A percentile compares a stretch with the other conserved stretches of the same genome.
Conservation (phyloP, 2,797 vertebrate species). For the Falco columbarius region DNA sequence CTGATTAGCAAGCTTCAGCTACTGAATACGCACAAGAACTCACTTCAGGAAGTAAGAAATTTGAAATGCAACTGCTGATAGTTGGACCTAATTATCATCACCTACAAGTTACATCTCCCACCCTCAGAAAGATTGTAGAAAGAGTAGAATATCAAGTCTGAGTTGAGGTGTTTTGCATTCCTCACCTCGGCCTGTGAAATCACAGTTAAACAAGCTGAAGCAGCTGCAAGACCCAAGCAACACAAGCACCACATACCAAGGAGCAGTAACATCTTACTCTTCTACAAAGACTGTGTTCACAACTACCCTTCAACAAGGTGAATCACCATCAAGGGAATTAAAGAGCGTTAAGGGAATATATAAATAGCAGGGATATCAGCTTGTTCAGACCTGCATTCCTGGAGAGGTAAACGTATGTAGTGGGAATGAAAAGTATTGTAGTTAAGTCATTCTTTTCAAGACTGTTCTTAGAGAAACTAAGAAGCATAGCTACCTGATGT, state of each 20-base stretch:
- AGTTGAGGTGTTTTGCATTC: not conserved
- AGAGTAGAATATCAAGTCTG: not conserved
- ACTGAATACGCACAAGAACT: not conserved
- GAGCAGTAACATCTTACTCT: not conserved
- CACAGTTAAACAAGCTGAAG: not conserved
- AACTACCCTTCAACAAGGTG: not conserved
- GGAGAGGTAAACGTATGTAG: not conserved
- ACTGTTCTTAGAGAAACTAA: not conserved
- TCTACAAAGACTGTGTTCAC: not conserved
- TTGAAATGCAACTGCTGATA: not conserved
- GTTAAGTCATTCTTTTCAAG: not conserved
- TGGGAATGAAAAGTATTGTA: not conserved
- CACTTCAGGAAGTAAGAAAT: not conserved
- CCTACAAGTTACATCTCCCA: not conserved
- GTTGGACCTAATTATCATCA: not conserved
- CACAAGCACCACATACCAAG: not conserved
- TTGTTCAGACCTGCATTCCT: not conserved
- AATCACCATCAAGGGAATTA: not conserved
- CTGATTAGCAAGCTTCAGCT: not conserved
- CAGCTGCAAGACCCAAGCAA: slow-evolving; percentile 4
- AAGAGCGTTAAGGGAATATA: not conserved
- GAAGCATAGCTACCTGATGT: not conserved
- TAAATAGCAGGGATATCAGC: not conserved
- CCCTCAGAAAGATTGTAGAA: not conserved
- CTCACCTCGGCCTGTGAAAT: not conserved